phyloP scores from a whole-genome alignment of 2,797 vertebrate species.

The Typhlichthys eigenmanni region DNA sequence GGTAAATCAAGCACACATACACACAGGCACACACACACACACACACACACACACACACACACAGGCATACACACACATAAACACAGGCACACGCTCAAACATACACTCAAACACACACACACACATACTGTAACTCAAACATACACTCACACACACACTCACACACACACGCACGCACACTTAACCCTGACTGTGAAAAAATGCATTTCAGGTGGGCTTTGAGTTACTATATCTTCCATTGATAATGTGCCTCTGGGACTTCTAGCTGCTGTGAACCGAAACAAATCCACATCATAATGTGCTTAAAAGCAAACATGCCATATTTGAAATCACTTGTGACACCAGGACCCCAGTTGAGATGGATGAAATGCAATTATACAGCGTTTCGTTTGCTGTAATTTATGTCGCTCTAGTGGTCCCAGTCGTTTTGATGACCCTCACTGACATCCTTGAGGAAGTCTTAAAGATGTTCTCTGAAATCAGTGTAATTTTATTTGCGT shows the following conservation, averaged over 20 bases:
- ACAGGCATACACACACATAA: slow-evolving; percentile 9
- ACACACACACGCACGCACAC: background rate
- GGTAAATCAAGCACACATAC: slow-evolving; percentile 6
- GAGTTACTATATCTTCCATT: slow-evolving; percentile 26
- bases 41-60: background rate
- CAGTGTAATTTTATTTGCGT: too few species aligned
- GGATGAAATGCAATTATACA: slow-evolving; percentile 1
- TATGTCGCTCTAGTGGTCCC: background rate
- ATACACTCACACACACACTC: background rate
- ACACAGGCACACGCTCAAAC: background rate
- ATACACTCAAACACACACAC: background rate
- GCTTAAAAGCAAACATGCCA: slow-evolving; percentile 10
- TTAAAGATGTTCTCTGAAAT: too few species aligned
- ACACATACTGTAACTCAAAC: background rate
- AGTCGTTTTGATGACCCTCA: background rate
- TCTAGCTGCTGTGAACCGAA: slow-evolving; percentile 36
- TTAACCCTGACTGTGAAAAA: background rate
- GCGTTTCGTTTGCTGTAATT: slow-evolving; percentile 12
- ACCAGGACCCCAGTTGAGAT: slow-evolving; percentile 12
- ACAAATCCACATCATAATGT: slow-evolving; percentile 31
- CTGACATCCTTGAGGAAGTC: background rate
- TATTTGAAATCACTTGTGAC: slow-evolving; percentile 6
- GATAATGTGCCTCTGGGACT: slow-evolving; percentile 36
- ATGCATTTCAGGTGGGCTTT: background rate
- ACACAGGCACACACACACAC: slow-evolving; percentile 1